Evolutionary conservation across 2,888 invertebrate genomes (phyloP), one percentile per base, ranked within the genome.

Genomic region (Athalia rosae): DNA sequence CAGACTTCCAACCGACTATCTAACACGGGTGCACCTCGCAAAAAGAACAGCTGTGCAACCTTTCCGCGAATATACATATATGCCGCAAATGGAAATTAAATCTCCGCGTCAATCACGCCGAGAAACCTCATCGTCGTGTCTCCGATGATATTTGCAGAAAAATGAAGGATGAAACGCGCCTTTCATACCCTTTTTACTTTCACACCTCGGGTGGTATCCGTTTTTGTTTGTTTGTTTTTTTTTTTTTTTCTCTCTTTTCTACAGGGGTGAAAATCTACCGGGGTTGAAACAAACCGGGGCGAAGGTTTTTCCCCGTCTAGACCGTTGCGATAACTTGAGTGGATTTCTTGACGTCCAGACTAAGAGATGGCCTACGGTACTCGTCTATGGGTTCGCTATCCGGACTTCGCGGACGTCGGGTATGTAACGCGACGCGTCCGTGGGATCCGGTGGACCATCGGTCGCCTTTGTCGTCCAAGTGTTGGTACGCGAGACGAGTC

Each of bases 401-500:
- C 9, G n/a, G n/a, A 4, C 28, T 28, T 28, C 28, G 0, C 28
- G 28, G 28, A 28, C 71, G 15, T 58, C 50, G 43, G 48, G 58
- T 11, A 47, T 13, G 11, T 11, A 13, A 64, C 64, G 63, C 64
- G 64, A 45, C 69, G 50, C 67, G n/a, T 59, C 61, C 61, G 61
- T 61, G 48, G 28, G 8, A n/a, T 74, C 48, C 43, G 47, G 43
- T 61, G 74, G 74, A 61, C 74, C 74, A 48, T 50, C 61, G 61
- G 48, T n/a, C 6, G 50, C 50, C 8, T n/a, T 28, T 63, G 77
- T 58, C 77, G 79, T 59, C 59, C 61, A 74, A 63, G 71, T 59
- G 73, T 63, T 28, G 73, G 53, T 67, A 48, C 28, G 63, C 28
- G 82, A 87, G 85, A 85, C 85, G 83, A 87, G 86, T 87, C 87